A percentile compares a stretch with the other conserved stretches of the same genome.
phyloP scores from a whole-genome alignment of 2,113 vertebrate species.

The Pseudopodoces humilis region DNA sequence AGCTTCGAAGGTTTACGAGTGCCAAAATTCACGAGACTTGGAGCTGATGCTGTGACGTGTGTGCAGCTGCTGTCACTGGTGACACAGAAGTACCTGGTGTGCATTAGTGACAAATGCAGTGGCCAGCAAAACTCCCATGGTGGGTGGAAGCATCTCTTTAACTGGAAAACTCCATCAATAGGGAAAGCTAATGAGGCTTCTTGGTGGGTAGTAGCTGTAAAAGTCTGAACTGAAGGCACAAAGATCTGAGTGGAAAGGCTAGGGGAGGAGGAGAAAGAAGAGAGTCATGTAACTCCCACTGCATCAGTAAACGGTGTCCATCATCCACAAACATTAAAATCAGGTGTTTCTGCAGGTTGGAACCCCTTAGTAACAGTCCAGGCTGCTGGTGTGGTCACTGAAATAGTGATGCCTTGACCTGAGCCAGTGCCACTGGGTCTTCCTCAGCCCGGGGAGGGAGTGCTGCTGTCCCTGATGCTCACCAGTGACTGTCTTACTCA shows the following conservation, averaged over 20 bases:
- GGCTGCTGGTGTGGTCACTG: neutral
- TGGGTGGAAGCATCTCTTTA: neutral
- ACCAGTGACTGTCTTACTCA: neutral
- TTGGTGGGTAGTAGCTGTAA: neutral
- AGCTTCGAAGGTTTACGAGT: neutral
- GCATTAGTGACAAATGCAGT: rapidly evolving
- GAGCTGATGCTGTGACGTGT: too few relatives aligned
- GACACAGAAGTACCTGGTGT: neutral
- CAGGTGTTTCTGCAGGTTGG: neutral
- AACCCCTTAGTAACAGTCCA: neutral
- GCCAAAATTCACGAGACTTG: rapidly evolving
- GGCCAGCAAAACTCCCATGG: neutral
- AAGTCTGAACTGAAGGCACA: neutral
- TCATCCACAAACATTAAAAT: neutral
- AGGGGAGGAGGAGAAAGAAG: neutral
- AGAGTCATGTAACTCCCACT: neutral
- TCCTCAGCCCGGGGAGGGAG: neutral
- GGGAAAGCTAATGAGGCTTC: neutral
- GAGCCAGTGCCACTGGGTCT: neutral
- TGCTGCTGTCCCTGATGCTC: neutral
- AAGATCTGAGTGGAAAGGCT: neutral
- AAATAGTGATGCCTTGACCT: too few relatives aligned
- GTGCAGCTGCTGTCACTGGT: neutral
- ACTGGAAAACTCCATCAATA: rapidly evolving
- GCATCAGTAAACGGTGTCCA: rapidly evolving